These are phyloP conservation scores for Hemicentrotus pulcherrimus DNA, from an alignment of 35 echinoderm and acorn worm species.

Conservation along the genomic window DNA sequence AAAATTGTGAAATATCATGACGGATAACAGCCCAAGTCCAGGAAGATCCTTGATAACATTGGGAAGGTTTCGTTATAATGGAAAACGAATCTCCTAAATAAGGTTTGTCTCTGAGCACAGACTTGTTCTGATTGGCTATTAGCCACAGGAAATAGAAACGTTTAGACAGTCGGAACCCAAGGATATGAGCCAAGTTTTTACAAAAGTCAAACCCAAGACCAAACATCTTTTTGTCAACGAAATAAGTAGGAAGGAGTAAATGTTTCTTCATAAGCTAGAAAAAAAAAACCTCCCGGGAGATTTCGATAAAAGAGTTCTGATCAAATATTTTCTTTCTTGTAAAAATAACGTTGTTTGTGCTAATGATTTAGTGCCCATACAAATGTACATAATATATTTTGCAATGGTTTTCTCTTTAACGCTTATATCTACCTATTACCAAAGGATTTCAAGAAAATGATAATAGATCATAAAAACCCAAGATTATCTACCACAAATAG, in stretches of 20 bases:
- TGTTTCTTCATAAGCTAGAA: background rate
- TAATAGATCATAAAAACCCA: no score
- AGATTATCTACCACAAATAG: no score
- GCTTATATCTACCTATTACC: no score
- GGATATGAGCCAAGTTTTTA: background rate
- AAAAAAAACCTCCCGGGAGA: background rate
- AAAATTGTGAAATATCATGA: background rate
- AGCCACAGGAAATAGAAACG: background rate
- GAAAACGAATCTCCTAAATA: constrained; percentile 4
- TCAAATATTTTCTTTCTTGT: no score
- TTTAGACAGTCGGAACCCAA: background rate
- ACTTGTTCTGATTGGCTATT: background rate
- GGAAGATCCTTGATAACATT: background rate
- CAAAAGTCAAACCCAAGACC: background rate
- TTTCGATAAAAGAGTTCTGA: background rate
- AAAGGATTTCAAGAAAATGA: no score
- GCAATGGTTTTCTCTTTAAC: no score
- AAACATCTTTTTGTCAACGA: background rate
- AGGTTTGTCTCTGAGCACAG: background rate
- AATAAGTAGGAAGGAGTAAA: background rate
- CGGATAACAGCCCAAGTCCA: background rate
- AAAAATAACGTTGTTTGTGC: no score
- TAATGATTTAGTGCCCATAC: no score
- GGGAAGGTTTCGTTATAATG: background rate
- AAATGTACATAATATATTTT: no score